Conservation (phyloP, 2,113 vertebrate species). For the Burhinus oedicnemus region DNA sequence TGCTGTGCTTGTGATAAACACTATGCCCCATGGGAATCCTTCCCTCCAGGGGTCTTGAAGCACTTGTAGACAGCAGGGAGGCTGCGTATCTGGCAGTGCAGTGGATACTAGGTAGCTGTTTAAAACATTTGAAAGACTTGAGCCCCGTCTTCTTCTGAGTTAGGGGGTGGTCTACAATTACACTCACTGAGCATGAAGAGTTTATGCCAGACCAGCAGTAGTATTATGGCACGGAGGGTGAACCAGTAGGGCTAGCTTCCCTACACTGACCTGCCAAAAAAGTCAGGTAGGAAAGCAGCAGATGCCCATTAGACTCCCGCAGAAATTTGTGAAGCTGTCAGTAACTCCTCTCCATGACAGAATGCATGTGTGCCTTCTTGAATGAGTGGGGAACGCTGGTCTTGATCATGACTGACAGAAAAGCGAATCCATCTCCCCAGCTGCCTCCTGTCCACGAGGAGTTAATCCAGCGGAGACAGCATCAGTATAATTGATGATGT, state of each 20-base stretch:
- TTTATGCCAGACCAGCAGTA: not conserved
- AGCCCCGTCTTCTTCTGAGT: not conserved
- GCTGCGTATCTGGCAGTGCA: not conserved
- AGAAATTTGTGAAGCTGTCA: not conserved
- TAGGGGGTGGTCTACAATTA: not conserved
- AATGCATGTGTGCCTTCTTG: rapidly evolving
- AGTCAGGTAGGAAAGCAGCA: not conserved
- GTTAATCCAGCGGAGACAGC: not conserved
- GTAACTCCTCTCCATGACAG: not conserved
- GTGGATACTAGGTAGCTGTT: not conserved
- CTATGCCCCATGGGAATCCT: not conserved
- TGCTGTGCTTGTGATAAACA: not conserved
- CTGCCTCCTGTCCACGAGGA: not conserved
- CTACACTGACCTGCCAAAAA: not conserved
- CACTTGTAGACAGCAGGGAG: not conserved
- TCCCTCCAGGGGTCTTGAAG: not conserved
- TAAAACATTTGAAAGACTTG: not conserved
- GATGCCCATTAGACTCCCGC: not conserved
- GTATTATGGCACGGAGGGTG: not conserved
- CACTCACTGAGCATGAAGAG: not conserved
- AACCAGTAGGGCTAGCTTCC: not conserved
- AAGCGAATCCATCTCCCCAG: not conserved
- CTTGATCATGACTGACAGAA: not conserved
- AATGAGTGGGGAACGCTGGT: not conserved
- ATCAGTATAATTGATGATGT: not conserved